These are phyloP conservation scores for Xiphophorus birchmanni DNA, from an alignment of 2,797 vertebrate genomes.

Conservation along the genomic window DNA sequence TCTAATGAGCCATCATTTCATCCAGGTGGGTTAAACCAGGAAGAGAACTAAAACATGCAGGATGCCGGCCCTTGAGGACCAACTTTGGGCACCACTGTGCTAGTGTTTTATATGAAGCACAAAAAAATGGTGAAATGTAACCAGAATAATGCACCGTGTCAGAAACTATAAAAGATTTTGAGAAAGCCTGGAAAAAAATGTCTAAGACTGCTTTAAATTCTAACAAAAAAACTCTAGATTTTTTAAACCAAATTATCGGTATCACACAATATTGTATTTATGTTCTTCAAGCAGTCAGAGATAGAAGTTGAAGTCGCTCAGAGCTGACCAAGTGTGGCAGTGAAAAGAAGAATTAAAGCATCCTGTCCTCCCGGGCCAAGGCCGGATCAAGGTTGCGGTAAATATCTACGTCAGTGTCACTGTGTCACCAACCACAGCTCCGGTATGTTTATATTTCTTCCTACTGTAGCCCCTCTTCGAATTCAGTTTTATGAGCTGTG, in stretches of 20 bases:
- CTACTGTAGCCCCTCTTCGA: conserved; percentile 9
- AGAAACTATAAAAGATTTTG: neutral
- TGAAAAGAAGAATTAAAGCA: conserved; percentile 27
- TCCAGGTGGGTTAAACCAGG: too few species aligned
- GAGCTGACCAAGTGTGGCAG: conserved; percentile 14
- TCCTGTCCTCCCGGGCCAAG: conserved; percentile 33
- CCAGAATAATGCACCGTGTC: neutral
- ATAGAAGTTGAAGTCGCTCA: conserved; percentile 12
- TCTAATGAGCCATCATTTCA: too few species aligned
- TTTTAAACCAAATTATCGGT: neutral
- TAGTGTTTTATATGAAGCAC: neutral
- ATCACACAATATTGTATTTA: neutral
- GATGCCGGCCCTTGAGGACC: too few species aligned
- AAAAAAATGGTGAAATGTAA: neutral
- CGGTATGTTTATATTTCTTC: conserved; percentile 21
- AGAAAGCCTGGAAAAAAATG: neutral
- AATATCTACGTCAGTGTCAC: conserved; percentile 65
- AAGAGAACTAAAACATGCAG: too few species aligned
- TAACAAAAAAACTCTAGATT: neutral
- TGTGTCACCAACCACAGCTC: conserved; percentile 37
- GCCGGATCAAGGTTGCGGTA: conserved; percentile 45
- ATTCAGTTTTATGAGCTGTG: conserved; percentile 58
- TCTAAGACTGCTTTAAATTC: neutral
- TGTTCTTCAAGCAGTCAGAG: neutral
- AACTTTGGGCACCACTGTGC: too few species aligned